Evolutionary conservation across 2,888 invertebrate genomes (phyloP).

Genomic region (Cheilosia vulpina): DNA sequence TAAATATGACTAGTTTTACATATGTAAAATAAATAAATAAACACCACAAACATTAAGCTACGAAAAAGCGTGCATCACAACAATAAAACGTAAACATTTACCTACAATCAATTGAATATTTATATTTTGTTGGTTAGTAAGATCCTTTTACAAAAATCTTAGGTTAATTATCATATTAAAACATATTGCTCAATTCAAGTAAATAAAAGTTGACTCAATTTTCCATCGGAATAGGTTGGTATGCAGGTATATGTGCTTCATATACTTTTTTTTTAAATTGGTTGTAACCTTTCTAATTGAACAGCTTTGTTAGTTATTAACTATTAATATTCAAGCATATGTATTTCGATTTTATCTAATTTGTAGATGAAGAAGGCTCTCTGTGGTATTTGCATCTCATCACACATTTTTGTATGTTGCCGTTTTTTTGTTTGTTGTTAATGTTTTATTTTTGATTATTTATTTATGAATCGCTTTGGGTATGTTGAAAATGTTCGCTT

Average conservation of each 20-base stretch:
- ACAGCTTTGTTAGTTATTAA: conserved; percentile 29
- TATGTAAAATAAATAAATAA: too few species aligned
- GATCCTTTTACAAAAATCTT: conserved; percentile 52
- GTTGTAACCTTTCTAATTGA: conserved; percentile 48
- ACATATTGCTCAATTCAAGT: conserved; percentile 37
- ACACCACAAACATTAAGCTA: neutral
- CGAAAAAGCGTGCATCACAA: conserved; percentile 12
- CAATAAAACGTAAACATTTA: conserved; percentile 33
- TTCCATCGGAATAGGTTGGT: conserved; percentile 17
- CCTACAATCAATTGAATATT: conserved; percentile 48
- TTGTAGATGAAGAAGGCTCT: conserved; percentile 58
- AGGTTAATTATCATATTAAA: conserved; percentile 23
- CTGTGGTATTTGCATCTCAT: conserved; percentile 52
- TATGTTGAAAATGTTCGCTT: conserved; percentile 24
- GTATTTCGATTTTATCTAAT: conserved; percentile 40
- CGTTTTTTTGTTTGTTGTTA: conserved; percentile 3
- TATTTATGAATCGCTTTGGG: conserved; percentile 16
- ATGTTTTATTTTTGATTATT: too few species aligned
- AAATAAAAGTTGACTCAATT: conserved; percentile 42
- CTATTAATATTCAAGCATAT: conserved; percentile 50
- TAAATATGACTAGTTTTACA: too few species aligned
- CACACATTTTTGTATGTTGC: conserved; percentile 6
- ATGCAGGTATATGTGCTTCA: conserved; percentile 31
- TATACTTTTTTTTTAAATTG: conserved; percentile 21
- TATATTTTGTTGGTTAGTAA: conserved; percentile 55